phyloP scores from a whole-genome alignment of 1,140 invertebrate genomes.

The Drosophila repleta region DNA sequence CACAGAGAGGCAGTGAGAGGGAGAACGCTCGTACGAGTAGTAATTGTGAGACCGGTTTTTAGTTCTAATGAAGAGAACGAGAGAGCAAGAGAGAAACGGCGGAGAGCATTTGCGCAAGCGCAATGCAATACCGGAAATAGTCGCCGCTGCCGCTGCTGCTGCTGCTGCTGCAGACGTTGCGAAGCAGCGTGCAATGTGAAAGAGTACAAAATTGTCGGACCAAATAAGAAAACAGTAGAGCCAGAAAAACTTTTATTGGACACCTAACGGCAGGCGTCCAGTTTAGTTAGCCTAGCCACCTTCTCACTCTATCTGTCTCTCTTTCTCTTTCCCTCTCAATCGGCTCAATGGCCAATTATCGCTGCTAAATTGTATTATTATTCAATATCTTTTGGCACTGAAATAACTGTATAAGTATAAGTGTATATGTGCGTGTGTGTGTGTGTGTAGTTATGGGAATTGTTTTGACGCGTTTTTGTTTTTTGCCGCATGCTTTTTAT shows the following conservation, averaged over 20 bases:
- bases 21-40: background rate
- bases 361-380: constrained; percentile 75
- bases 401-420: constrained; percentile 11
- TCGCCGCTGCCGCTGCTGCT: background rate
- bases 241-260: constrained; percentile 47
- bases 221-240: constrained; percentile 44
- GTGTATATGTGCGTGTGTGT: constrained; percentile 24
- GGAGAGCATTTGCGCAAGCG: constrained; percentile 45
- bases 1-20: background rate
- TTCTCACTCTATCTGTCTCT: background rate
- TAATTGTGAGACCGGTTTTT: constrained; percentile 37
- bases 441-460: constrained; percentile 60
- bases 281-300: constrained; percentile 4
- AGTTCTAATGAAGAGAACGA: constrained; percentile 2
- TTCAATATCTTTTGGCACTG: constrained; percentile 48
- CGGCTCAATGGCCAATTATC: constrained; percentile 70
- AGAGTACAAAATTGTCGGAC: constrained; percentile 19
- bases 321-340: constrained; percentile 10
- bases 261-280: constrained; percentile 38
- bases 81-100: constrained; percentile 4
- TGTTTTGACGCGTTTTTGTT: constrained; percentile 46
- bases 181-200: constrained; percentile 44
- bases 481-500: constrained; percentile 52
- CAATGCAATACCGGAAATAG: constrained; percentile 47
- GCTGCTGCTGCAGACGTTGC: constrained; percentile 14